Conservation (phyloP, 2,888 invertebrate species). For the Ephialtes manifestator region DNA sequence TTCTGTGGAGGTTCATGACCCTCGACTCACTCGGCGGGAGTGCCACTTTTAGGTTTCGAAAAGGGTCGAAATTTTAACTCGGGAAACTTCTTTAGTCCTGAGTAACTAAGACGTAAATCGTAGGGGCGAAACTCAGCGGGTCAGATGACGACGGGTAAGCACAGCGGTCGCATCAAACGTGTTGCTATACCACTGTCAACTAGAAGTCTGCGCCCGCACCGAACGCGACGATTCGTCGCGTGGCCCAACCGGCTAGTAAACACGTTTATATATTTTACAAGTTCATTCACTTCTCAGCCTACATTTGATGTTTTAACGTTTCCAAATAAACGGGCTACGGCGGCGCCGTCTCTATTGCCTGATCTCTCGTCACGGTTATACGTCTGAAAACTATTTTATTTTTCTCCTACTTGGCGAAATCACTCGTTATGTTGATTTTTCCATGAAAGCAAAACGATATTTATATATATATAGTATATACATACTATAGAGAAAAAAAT, state of each 20-base stretch:
- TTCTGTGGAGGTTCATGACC: no score
- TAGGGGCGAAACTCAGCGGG: conserved; percentile 72
- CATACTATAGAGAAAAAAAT: no score
- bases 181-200: conserved; percentile 59
- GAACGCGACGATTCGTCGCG: background rate
- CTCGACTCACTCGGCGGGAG: no score
- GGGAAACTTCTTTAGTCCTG: conserved; percentile 11
- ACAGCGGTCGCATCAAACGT: conserved; percentile 70
- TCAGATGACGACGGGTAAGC: conserved; percentile 61
- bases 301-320: conserved; percentile 69
- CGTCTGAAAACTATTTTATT: background rate
- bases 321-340: conserved; percentile 62
- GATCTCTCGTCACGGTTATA: conserved; percentile 48
- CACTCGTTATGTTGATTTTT: background rate
- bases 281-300: conserved; percentile 67
- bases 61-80: no score
- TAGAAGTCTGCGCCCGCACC: background rate
- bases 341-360: conserved; percentile 67
- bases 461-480: no score
- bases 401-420: no score
- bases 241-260: background rate
- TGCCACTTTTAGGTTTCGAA: no score
- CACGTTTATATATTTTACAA: conserved; percentile 63
- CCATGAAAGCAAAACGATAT: no score
- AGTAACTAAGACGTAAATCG: conserved; percentile 79